These are phyloP conservation scores for Beroe forskalii DNA, from an alignment of 37 sponge, comb jelly and placozoan genomes.

Conservation along the genomic window DNA sequence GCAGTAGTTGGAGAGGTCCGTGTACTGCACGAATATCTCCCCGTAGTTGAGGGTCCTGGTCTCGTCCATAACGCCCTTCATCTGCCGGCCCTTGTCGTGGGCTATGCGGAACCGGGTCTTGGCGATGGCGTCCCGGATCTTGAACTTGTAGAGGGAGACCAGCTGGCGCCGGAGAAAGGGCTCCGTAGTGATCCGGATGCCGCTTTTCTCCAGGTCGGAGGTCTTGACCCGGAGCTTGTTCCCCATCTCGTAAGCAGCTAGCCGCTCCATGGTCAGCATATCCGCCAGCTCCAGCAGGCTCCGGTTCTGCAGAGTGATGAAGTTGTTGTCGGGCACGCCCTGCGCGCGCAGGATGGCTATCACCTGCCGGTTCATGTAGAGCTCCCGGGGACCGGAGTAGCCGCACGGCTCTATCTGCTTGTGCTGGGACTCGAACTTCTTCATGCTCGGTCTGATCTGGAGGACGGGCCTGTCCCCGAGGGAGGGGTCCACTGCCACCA, in stretches of 20 bases:
- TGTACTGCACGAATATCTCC: conserved; percentile 65
- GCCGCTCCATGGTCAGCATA: conserved; percentile 13
- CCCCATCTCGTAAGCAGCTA: conserved; percentile 27
- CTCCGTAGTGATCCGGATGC: conserved; percentile 21
- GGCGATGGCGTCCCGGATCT: conserved; percentile 22
- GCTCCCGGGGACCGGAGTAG: conserved; percentile 20
- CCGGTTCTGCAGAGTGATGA: conserved; percentile 43
- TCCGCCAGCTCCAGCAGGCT: conserved; percentile 65
- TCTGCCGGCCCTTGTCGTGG: conserved; percentile 53
- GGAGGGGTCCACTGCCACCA: conserved; percentile 62
- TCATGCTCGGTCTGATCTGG: conserved; percentile 67
- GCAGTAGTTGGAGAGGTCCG: neutral
- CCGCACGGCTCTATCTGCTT: conserved; percentile 63
- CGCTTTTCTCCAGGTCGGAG: neutral
- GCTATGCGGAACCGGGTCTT: conserved; percentile 56
- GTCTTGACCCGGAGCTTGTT: conserved; percentile 5
- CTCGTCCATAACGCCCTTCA: conserved; percentile 68
- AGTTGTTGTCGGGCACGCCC: conserved; percentile 65
- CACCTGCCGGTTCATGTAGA: conserved; percentile 67
- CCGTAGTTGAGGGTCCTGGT: conserved; percentile 66
- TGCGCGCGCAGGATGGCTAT: conserved; percentile 56
- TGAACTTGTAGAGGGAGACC: conserved; percentile 63
- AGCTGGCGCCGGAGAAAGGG: conserved; percentile 51
- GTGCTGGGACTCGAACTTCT: conserved; percentile 65
- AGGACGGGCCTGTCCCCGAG: conserved; percentile 11